Conservation (phyloP, 23 tunicate genomes). For the Halocynthia aurantium region DNA sequence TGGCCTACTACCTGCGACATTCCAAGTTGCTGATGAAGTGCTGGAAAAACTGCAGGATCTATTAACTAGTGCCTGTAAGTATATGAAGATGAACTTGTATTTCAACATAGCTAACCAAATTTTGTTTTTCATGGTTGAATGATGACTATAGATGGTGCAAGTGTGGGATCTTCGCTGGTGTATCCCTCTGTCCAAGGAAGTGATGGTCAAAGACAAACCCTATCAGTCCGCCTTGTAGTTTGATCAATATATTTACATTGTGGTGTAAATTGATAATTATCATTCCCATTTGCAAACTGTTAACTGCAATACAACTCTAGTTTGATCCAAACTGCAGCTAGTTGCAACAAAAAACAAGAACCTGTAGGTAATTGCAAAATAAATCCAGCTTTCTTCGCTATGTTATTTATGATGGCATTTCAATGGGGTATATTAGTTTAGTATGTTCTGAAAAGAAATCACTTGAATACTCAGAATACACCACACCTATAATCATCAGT, state of each 20-base stretch:
- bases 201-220: slow-evolving; percentile 15
- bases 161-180: slow-evolving; percentile 6
- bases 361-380: too few relatives aligned
- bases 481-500: too few relatives aligned
- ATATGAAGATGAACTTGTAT: not conserved
- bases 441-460: too few relatives aligned
- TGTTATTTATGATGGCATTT: too few relatives aligned
- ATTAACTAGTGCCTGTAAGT: slow-evolving; percentile 55
- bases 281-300: too few relatives aligned
- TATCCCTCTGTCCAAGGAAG: slow-evolving; percentile 10
- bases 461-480: too few relatives aligned
- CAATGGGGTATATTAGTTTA: too few relatives aligned
- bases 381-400: too few relatives aligned
- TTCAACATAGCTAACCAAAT: not conserved
- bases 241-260: not conserved
- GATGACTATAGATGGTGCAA: slow-evolving; percentile 18
- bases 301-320: too few relatives aligned
- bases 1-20: slow-evolving; percentile 66
- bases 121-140: not conserved
- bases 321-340: too few relatives aligned
- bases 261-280: too few relatives aligned
- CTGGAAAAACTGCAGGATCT: slow-evolving; percentile 41
- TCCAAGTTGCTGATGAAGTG: slow-evolving; percentile 73
- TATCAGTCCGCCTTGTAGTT: slow-evolving; percentile 19
- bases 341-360: too few relatives aligned